A percentile compares a stretch with the other conserved stretches of the same genome.
phyloP scores from a whole-genome alignment of 2,113 vertebrate species.

The Percopsis transmontana region DNA sequence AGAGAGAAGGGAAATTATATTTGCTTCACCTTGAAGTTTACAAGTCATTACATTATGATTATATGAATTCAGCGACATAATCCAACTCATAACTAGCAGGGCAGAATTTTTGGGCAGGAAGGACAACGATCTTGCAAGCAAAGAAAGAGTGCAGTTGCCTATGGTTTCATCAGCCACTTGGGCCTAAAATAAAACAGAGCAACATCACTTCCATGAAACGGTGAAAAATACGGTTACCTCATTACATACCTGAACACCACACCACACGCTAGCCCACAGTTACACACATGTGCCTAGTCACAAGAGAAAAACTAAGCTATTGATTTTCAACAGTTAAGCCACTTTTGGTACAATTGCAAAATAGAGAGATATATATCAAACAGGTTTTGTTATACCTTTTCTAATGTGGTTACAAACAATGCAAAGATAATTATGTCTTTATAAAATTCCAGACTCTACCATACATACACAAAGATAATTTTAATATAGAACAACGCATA shows the following conservation, averaged over 20 bases:
- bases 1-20: background rate
- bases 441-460: constrained; percentile 95
- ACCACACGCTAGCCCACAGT: constrained; percentile 78
- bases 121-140: constrained; percentile 30
- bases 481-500: constrained; percentile 78
- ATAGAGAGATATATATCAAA: constrained; percentile 90
- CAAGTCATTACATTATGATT: constrained; percentile 11
- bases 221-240: constrained; percentile 77
- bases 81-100: constrained; percentile 15
- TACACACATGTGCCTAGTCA: constrained; percentile 81
- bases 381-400: constrained; percentile 74
- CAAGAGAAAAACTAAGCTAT: constrained; percentile 82
- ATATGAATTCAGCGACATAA: constrained; percentile 17
- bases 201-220: constrained; percentile 73
- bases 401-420: constrained; percentile 90
- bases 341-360: constrained; percentile 99
- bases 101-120: constrained; percentile 27
- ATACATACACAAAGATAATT: constrained; percentile 86
- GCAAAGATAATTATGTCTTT: constrained; percentile 89
- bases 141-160: constrained; percentile 55
- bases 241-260: constrained; percentile 77
- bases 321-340: constrained; percentile 91
- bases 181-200: constrained; percentile 63
- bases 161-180: constrained; percentile 62
- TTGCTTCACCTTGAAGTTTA: constrained; percentile 4